These are phyloP conservation scores for Ceratotherium simum DNA, from an alignment of 2,113 vertebrate genomes.

Conservation along the genomic window DNA sequence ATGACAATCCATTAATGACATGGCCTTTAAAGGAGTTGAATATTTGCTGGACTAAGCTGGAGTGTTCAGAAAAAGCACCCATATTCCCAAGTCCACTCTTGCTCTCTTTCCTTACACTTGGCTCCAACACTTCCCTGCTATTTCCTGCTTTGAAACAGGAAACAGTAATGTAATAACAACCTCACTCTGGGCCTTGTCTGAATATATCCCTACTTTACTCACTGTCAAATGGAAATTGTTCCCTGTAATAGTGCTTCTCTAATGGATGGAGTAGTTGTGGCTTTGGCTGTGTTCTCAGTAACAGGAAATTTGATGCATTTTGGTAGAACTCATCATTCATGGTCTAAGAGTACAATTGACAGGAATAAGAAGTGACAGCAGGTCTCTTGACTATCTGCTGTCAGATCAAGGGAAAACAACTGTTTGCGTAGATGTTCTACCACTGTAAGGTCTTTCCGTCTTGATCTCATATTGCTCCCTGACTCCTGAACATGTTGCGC, in stretches of 20 bases:
- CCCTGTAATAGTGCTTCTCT: not conserved
- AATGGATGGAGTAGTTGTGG: not conserved
- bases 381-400: not conserved
- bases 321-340: not conserved
- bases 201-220: not conserved
- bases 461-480: not conserved
- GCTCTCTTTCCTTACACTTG: not conserved
- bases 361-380: not conserved
- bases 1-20: not conserved
- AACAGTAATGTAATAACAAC: not conserved
- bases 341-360: not conserved
- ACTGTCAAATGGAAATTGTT: not conserved
- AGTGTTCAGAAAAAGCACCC: not conserved
- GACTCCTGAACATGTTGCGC: not conserved
- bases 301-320: not conserved
- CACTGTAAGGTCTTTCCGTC: not conserved
- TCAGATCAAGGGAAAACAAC: not conserved
- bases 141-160: constrained; percentile 12
- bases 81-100: not conserved
- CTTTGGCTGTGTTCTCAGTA: not conserved
- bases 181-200: not conserved
- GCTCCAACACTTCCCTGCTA: too few species aligned
- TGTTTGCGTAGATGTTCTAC: not conserved
- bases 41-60: not conserved
- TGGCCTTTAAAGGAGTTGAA: not conserved